Evolutionary conservation across 2,797 vertebrate species (phyloP), one percentile per base, ranked within the genome.

Genomic region (Bradypus variegatus): DNA sequence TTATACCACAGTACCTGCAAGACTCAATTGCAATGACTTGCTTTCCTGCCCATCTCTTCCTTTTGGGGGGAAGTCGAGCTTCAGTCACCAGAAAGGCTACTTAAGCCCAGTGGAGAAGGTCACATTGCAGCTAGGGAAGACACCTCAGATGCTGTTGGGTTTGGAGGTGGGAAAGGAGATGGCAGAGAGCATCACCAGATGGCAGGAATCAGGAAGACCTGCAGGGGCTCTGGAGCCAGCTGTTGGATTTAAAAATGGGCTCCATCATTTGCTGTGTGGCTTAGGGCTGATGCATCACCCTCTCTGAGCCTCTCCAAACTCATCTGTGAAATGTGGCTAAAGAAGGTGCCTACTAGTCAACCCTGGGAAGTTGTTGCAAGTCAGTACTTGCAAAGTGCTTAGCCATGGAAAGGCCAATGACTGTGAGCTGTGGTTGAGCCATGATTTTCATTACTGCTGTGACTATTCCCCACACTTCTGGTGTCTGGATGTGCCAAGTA

Each of bases 1-100:
- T 29, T 2, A 13, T 2, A 12, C 14, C n/a, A 8, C 11, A 31
- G 53, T 12, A 9, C 23, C n/a, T 45, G 19, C 16, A 76, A 31
- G 75, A 31, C 23, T 62, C 7, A 0, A 18, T 15, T 3, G 7
- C 13, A 23, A 14, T 2, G 12, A 8, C 19, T 6, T n/a, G 31
- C 48, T 69, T 36, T 25, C 36, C 1, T 15, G 16, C 3, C 12
- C 48, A 6, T 23, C 29, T 75, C 48, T 19, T 45, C 29, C 14
- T 2, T 4, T 18, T 31, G 50, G 15, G 14, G 41, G 16, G 78
- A 7, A 86, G 7, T 5, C 0, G 0, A 19, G 21, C 36, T 18
- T 33, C 10, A 3, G 12, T 29, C 18, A 75, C 6, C 16, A 33
- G 19, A 31, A 11, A 60, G 8, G 10, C 16, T 8, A 70, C 11